These are phyloP conservation scores for Chloropsis hardwickii DNA, from an alignment of 2,113 vertebrate genomes.

Conservation along the genomic window DNA sequence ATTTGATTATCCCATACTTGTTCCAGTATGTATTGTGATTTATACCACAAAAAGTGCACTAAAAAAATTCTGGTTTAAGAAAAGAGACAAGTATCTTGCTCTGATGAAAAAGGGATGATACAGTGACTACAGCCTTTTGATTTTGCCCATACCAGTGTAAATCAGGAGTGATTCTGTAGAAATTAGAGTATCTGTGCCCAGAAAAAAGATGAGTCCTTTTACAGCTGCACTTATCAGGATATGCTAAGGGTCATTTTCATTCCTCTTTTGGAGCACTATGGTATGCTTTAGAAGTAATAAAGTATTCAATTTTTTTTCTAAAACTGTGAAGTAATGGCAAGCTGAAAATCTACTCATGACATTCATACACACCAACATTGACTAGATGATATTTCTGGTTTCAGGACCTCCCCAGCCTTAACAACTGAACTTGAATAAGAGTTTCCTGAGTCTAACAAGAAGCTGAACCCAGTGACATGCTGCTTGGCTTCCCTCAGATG, in stretches of 20 bases:
- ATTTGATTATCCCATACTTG: background rate
- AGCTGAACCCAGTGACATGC: background rate
- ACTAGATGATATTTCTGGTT: background rate
- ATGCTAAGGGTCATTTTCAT: background rate
- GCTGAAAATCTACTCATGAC: background rate
- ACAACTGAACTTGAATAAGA: background rate
- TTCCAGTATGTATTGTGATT: background rate
- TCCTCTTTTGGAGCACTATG: background rate
- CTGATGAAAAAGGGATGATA: background rate
- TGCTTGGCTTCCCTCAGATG: background rate
- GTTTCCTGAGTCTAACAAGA: background rate
- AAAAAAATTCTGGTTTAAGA: background rate
- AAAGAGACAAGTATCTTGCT: background rate
- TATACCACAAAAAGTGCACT: background rate
- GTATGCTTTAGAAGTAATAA: background rate
- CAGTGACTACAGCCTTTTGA: fast-evolving
- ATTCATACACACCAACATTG: background rate
- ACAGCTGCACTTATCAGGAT: background rate
- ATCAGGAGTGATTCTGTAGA: background rate
- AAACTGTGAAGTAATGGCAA: background rate
- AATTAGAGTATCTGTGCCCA: background rate
- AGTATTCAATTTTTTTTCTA: background rate
- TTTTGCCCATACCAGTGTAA: background rate
- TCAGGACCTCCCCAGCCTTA: background rate
- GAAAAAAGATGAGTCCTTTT: background rate